A percentile compares a stretch with the other conserved stretches of the same genome.
Conservation (phyloP, 2,888 invertebrate genomes). For the Phalangium opilio region DNA sequence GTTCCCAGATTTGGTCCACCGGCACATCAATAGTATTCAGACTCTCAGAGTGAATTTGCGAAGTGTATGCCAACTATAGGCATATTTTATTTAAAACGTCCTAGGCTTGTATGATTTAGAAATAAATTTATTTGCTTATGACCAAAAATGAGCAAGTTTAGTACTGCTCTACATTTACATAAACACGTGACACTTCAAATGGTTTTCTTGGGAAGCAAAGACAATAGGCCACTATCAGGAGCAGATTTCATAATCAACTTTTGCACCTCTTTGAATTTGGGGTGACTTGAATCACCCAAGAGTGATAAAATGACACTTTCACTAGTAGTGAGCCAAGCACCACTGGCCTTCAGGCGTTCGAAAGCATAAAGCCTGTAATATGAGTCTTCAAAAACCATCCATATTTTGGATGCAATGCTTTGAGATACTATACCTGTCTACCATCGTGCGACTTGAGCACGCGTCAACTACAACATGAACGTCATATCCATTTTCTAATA, state of each 20-base stretch:
- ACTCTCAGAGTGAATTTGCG: too few species aligned
- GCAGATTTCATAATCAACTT: conserved; percentile 37
- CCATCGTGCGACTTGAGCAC: conserved; percentile 36
- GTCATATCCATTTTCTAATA: conserved; percentile 35
- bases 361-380: conserved; percentile 33
- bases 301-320: conserved; percentile 40
- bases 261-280: conserved; percentile 40
- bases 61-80: too few species aligned
- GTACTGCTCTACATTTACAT: too few species aligned
- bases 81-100: too few species aligned
- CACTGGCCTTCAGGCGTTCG: conserved; percentile 38
- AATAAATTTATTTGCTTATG: too few species aligned
- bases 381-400: too few species aligned
- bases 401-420: too few species aligned
- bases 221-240: conserved; percentile 37
- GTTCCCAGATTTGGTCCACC: too few species aligned
- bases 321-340: conserved; percentile 41
- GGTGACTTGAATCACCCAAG: conserved; percentile 39
- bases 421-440: conserved; percentile 35
- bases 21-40: too few species aligned
- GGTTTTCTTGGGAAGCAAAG: conserved; percentile 5
- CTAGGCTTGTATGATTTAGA: too few species aligned
- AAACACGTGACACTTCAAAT: too few species aligned
- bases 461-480: conserved; percentile 43
- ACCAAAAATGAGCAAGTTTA: too few species aligned